Evolutionary conservation across 1,140 invertebrate species (phyloP).

Genomic region (Agrilus planipennis): DNA sequence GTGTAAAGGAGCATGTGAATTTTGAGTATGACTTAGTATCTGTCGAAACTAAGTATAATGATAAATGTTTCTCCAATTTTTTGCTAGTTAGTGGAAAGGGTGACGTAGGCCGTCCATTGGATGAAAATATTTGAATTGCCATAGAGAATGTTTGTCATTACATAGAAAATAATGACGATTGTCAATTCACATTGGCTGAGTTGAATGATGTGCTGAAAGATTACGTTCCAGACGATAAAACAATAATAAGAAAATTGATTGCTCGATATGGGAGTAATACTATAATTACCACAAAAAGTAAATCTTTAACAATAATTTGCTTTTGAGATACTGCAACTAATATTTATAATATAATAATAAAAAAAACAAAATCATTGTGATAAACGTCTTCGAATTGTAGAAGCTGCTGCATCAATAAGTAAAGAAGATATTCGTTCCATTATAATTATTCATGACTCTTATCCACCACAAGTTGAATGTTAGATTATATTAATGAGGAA

Average conservation of each 20-base stretch:
- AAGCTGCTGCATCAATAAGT: constrained; percentile 9
- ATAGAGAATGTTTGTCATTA: constrained; percentile 29
- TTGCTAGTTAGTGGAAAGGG: constrained; percentile 19
- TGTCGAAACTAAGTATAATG: constrained; percentile 28
- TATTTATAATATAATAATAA: not conserved
- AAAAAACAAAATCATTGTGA: constrained; percentile 5
- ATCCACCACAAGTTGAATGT: constrained; percentile 7
- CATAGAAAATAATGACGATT: constrained; percentile 29
- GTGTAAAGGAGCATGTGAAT: constrained; percentile 24
- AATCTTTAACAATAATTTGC: constrained; percentile 1
- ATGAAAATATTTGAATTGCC: constrained; percentile 25
- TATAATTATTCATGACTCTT: not conserved
- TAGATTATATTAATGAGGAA: constrained; percentile 17
- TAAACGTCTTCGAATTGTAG: constrained; percentile 1
- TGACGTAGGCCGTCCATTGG: constrained; percentile 14
- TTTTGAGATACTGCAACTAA: not conserved
- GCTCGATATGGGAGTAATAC: constrained; percentile 25
- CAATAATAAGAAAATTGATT: constrained; percentile 24
- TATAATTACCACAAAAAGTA: constrained; percentile 25
- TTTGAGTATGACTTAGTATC: constrained; percentile 28
- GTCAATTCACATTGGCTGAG: constrained; percentile 4
- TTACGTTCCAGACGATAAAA: constrained; percentile 22
- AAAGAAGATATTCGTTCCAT: constrained; percentile 5
- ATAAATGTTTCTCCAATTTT: constrained; percentile 28
- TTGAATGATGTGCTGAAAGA: not conserved